Percentiles rank a stretch among this genome's conserved stretches.
These are phyloP conservation scores for Sterna hirundo DNA, from an alignment of 2,113 vertebrate species.

Conservation along the genomic window DNA sequence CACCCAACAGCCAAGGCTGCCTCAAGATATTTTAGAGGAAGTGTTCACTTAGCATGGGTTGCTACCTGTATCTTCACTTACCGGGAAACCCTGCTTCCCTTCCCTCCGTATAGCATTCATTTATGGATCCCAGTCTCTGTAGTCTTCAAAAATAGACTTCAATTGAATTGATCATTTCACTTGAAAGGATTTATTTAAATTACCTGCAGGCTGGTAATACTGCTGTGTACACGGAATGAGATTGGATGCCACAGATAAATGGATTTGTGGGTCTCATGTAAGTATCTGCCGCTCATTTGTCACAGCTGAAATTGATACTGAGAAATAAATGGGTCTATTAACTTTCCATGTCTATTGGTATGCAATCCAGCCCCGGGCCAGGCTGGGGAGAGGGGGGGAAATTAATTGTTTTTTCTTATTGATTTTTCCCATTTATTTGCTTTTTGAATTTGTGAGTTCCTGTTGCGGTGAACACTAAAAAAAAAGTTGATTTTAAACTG, in stretches of 20 bases:
- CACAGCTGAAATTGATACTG: background rate
- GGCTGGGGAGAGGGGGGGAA: too few relatives aligned
- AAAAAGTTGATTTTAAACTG: background rate
- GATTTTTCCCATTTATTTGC: background rate
- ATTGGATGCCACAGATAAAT: background rate
- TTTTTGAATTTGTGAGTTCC: background rate
- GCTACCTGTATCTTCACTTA: background rate
- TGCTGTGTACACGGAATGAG: background rate
- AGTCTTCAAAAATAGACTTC: background rate
- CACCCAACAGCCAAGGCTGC: background rate
- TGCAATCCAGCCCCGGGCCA: background rate
- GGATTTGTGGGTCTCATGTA: rapidly evolving
- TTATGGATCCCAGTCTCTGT: background rate
- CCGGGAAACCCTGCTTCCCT: background rate
- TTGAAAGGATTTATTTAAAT: background rate
- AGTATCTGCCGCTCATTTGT: background rate
- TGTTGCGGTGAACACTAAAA: background rate
- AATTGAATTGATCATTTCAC: background rate
- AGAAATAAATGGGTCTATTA: background rate
- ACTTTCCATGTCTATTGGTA: background rate
- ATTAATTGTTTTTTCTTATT: background rate
- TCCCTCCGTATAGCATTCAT: background rate
- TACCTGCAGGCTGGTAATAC: background rate
- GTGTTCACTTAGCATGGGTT: background rate
- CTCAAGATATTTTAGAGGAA: background rate